Evolutionary conservation across 1,140 invertebrate genomes (phyloP).

Genomic region (Panulirus ornatus): DNA sequence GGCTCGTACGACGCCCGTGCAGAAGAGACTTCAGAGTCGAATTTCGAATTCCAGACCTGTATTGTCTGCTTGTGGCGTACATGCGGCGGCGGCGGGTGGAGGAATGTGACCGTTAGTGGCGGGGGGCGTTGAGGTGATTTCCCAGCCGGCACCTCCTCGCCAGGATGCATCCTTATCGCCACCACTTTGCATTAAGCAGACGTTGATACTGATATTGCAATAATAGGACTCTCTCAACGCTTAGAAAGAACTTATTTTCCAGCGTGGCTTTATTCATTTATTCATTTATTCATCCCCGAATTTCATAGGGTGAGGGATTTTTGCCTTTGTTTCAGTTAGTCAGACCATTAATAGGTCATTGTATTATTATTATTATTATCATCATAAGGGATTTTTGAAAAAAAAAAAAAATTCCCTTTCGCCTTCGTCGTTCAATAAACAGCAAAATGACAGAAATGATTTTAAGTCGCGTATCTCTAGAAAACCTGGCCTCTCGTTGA

Average conservation of each 20-base stretch:
- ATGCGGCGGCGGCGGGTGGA: neutral
- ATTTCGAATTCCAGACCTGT: slow-evolving; percentile 62
- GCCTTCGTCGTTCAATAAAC: too few species aligned
- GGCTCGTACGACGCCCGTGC: neutral
- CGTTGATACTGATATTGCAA: slow-evolving; percentile 71
- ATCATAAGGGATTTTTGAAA: too few species aligned
- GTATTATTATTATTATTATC: too few species aligned
- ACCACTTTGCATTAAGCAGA: slow-evolving; percentile 71
- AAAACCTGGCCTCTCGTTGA: too few species aligned
- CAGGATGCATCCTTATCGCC: neutral
- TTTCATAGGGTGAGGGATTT: slow-evolving; percentile 26
- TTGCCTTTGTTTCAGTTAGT: neutral
- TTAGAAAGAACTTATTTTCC: slow-evolving; percentile 70
- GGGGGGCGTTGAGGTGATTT: neutral
- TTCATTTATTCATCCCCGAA: slow-evolving; percentile 42
- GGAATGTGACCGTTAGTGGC: neutral
- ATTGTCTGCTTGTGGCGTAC: slow-evolving; percentile 21
- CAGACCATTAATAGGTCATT: neutral
- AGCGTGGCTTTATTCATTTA: slow-evolving; percentile 63
- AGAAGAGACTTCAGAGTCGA: slow-evolving; percentile 35
- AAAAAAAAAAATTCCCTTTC: too few species aligned
- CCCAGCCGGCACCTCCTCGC: neutral
- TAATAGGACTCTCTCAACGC: slow-evolving; percentile 69
- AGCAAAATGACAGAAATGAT: too few species aligned
- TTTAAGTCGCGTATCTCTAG: too few species aligned